Conservation (phyloP, 2,888 invertebrate species). For the Eueremaeus valkanovi region DNA sequence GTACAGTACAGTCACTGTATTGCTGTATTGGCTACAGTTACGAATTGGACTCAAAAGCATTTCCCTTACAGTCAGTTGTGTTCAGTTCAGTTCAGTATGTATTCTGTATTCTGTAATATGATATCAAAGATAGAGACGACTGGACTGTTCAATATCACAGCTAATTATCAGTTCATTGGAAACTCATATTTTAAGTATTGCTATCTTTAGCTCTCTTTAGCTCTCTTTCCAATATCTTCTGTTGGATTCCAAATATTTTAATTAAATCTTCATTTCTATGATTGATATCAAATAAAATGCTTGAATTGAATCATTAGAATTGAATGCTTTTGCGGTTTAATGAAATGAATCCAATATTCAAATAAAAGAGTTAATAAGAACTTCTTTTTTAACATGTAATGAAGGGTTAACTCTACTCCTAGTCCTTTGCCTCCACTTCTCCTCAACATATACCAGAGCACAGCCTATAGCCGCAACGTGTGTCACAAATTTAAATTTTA, state of each 20-base stretch:
- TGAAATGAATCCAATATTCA: background rate
- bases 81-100: too few species aligned
- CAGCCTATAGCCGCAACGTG: constrained; percentile 15
- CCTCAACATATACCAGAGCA: background rate
- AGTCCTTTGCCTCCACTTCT: background rate
- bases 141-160: background rate
- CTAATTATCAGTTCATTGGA: background rate
- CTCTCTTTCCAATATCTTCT: constrained; percentile 11
- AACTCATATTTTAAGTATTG: background rate
- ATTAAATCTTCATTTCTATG: background rate
- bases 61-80: constrained; percentile 7
- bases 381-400: background rate
- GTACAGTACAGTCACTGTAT: background rate
- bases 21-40: background rate
- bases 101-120: constrained; percentile 5
- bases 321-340: background rate
- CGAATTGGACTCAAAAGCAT: constrained; percentile 3
- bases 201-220: background rate
- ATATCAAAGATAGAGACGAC: constrained; percentile 2
- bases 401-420: constrained; percentile 17
- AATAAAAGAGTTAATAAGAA: constrained; percentile 32
- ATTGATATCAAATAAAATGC: background rate
- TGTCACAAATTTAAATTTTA: constrained; percentile 14
- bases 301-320: background rate
- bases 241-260: background rate